Evolutionary conservation across 2,888 invertebrate species (phyloP), one percentile per base, ranked within the genome.

Genomic region (Tortrix viridana): DNA sequence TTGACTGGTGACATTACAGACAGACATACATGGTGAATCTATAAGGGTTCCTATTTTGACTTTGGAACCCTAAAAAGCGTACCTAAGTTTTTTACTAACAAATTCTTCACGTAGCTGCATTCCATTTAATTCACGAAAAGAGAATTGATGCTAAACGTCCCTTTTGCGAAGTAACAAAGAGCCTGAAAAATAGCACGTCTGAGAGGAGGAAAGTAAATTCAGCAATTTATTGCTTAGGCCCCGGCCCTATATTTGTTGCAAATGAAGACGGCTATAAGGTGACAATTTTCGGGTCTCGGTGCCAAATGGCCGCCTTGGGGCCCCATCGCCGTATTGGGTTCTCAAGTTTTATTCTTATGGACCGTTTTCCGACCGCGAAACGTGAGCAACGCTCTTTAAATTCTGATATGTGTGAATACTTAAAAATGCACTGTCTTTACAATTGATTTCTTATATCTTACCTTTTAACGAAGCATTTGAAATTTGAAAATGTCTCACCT

Each of bases 211-310:
- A 80, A 85, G 84, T 89, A 88, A 89, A 89, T 86, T 89, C 84
- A 84, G 81, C 84, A 86, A 88, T 89, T 89, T 89, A 89, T 88
- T 83, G 86, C 82, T 74, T 74, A 80, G 84, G 77, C 82, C 76
- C 77, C 73, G 81, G 83, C 74, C 83, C 82, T 88, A 86, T 88
- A 88, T 89, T 89, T 90, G 89, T 87, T 87, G 88, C 88, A 89
- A 90, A 90, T 90, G 89, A 90, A 90, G 88, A 86, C 85, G 81
- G 78, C 76, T 76, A 80, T 72, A 84, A 88, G 89, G 89, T 90
- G 89, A 89, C 89, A 89, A 89, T 88, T 88, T 87, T 86, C 83
- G 82, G 84, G 78, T 81, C 81, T 74, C 78, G 84, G 80, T 78
- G 70, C 76, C 73, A 71, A 90, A 89, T 87, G 85, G 85, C 84